Evolutionary conservation across 2,797 vertebrate genomes (phyloP).

Genomic region (Falco rusticolus): DNA sequence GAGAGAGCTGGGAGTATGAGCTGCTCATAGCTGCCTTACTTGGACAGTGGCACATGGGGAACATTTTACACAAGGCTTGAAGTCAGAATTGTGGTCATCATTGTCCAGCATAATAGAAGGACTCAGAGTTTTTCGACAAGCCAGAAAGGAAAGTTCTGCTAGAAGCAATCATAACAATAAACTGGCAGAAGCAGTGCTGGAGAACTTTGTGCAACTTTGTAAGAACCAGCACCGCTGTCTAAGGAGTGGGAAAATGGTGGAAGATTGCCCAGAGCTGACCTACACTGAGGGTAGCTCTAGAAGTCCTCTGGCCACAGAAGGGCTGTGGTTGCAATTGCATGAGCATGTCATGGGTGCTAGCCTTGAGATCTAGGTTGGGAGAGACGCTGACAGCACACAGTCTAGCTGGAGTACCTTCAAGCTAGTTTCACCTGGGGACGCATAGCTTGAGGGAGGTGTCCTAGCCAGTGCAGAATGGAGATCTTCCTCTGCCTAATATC

Average conservation of each 20-base stretch:
- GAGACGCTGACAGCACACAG: neutral
- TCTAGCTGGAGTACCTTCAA: neutral
- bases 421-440: neutral
- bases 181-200: neutral
- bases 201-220: neutral
- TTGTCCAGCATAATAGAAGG: neutral
- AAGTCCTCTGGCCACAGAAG: neutral
- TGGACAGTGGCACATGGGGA: neutral
- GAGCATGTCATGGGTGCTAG: neutral
- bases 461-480: neutral
- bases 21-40: neutral
- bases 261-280: neutral
- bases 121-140: neutral
- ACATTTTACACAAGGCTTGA: neutral
- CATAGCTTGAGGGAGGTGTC: neutral
- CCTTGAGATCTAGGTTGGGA: neutral
- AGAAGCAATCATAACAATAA: neutral
- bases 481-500: neutral
- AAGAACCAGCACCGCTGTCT: neutral
- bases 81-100: neutral
- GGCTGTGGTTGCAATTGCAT: neutral
- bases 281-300: neutral
- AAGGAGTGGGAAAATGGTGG: neutral
- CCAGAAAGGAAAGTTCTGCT: neutral
- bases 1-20: neutral